Conservation (phyloP, 2,113 vertebrate genomes). For the Ameiurus melas region DNA sequence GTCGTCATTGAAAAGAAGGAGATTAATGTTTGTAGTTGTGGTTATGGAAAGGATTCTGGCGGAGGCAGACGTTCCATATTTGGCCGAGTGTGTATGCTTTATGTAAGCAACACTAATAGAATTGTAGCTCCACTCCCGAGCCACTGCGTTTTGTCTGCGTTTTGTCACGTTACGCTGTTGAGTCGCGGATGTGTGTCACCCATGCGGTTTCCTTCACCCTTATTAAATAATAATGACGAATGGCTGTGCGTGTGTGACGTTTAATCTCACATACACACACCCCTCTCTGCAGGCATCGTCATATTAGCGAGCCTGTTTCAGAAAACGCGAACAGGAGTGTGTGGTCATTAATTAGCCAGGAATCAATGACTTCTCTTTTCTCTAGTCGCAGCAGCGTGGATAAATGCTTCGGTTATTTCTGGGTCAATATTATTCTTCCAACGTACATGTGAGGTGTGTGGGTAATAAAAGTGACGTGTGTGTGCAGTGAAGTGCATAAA, state of each 20-base stretch:
- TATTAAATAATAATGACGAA: neutral
- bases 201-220: neutral
- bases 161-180: neutral
- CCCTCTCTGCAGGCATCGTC: neutral
- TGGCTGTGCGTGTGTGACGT: neutral
- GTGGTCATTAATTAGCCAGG: neutral
- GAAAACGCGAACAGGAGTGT: neutral
- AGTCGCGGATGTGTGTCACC: neutral
- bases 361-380: neutral
- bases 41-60: neutral
- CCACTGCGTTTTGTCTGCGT: neutral
- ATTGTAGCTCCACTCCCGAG: neutral
- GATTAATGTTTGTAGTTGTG: neutral
- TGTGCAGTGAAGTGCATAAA: neutral
- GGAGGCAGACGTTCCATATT: neutral
- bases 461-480: neutral
- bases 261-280: neutral
- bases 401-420: neutral
- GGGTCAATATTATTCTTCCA: neutral
- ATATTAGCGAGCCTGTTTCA: neutral
- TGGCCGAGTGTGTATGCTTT: neutral
- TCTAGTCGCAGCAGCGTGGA: neutral
- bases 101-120: neutral
- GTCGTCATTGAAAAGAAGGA: neutral
- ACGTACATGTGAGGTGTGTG: neutral